A percentile compares a stretch with the other conserved stretches of the same genome.
Conservation (phyloP, 2,113 vertebrate species). For the Charadrius vociferus region DNA sequence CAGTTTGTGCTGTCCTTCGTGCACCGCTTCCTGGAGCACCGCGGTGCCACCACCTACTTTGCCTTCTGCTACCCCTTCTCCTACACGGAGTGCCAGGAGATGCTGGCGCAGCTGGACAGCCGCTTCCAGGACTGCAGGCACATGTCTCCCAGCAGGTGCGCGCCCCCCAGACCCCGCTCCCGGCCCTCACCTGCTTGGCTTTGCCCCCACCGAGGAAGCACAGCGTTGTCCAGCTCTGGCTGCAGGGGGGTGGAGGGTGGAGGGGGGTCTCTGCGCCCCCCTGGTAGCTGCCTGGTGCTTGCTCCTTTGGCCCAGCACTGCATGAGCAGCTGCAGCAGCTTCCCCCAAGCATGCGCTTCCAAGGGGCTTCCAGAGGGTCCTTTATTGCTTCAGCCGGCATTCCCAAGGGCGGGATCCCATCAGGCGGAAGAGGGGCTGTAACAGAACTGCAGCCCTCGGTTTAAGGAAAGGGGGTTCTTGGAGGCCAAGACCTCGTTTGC, state of each 20-base stretch:
- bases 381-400: rapidly evolving
- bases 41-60: slow-evolving; percentile 90
- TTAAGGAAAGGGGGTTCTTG: not conserved
- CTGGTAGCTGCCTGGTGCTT: rapidly evolving
- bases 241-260: not conserved
- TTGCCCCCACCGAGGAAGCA: not conserved
- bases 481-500: rapidly evolving
- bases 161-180: not conserved
- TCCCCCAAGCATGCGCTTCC: rapidly evolving
- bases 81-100: slow-evolving; percentile 92
- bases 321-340: not conserved
- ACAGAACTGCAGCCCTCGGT: rapidly evolving
- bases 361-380: not conserved
- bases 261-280: not conserved
- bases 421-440: not conserved
- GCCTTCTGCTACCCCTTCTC: slow-evolving; percentile 98
- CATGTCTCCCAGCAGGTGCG: slow-evolving; percentile 85
- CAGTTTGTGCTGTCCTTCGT: slow-evolving; percentile 94
- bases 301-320: not conserved
- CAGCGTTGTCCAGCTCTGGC: not conserved
- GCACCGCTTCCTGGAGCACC: slow-evolving; percentile 89
- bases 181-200: not conserved
- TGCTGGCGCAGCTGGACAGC: slow-evolving; percentile 87
- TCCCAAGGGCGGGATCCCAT: not conserved
- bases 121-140: slow-evolving; percentile 79